These are phyloP conservation scores for Cryptosula pallasiana DNA, from an alignment of 2,888 invertebrate genomes.

Conservation along the genomic window DNA sequence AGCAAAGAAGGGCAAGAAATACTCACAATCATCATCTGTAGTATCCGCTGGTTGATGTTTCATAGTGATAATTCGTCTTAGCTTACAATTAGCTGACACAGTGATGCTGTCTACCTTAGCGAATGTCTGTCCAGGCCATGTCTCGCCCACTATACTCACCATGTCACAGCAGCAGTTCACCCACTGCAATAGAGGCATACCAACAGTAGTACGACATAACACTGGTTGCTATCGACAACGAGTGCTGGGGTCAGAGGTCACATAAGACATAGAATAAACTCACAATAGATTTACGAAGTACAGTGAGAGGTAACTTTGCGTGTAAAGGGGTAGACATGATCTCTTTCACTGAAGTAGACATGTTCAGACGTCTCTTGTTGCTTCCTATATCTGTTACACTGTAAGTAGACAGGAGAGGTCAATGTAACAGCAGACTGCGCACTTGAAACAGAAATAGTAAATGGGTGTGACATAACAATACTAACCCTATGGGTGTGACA, in stretches of 20 bases:
- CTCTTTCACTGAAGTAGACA: conserved; percentile 49
- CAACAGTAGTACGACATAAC: too few species aligned
- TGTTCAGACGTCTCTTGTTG: conserved; percentile 41
- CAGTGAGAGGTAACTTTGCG: conserved; percentile 44
- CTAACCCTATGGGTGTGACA: too few species aligned
- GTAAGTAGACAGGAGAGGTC: too few species aligned
- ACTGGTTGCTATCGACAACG: too few species aligned
- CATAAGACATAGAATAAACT: not conserved
- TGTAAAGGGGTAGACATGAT: conserved; percentile 45
- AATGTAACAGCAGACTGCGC: too few species aligned
- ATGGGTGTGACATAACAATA: too few species aligned
- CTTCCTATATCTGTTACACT: conserved; percentile 44
- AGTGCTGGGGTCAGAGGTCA: too few species aligned
- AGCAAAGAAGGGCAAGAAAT: not conserved
- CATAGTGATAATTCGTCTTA: conserved; percentile 49
- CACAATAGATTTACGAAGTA: conserved; percentile 41
- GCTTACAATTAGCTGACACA: conserved; percentile 47
- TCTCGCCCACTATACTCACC: conserved; percentile 45
- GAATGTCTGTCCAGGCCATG: conserved; percentile 47
- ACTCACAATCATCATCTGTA: conserved; percentile 44
- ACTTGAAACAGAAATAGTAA: too few species aligned
- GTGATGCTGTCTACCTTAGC: conserved; percentile 42
- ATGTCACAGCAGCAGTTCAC: conserved; percentile 48
- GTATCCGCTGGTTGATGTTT: conserved; percentile 46
- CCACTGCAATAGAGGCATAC: conserved; percentile 39